Evolutionary conservation across 2,888 invertebrate genomes (phyloP).

Genomic region (Tetheella fluctuosa): DNA sequence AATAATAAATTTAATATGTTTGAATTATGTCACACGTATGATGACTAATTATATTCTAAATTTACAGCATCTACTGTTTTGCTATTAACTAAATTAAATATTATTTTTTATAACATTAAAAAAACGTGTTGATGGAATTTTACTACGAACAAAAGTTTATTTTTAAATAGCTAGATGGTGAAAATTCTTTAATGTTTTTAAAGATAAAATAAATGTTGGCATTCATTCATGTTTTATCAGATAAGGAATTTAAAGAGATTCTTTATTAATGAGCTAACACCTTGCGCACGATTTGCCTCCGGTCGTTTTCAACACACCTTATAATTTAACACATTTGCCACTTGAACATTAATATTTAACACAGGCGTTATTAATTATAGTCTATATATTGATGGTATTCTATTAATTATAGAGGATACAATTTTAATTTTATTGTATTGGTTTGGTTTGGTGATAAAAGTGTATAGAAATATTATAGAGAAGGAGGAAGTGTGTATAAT

Average conservation of each 20-base stretch:
- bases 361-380: slow-evolving; percentile 3
- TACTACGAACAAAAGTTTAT: neutral
- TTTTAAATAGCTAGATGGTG: neutral
- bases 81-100: neutral
- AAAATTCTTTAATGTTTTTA: slow-evolving; percentile 20
- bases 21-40: too few species aligned
- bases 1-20: neutral
- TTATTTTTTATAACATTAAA: slow-evolving; percentile 4
- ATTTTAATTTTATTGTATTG: neutral
- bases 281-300: slow-evolving; percentile 32
- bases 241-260: slow-evolving; percentile 45
- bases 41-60: neutral
- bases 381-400: neutral
- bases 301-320: slow-evolving; percentile 28
- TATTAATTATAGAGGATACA: neutral
- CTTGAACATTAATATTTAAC: slow-evolving; percentile 15
- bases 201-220: slow-evolving; percentile 25
- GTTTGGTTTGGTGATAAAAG: neutral
- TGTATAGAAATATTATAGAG: neutral
- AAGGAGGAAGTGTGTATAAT: too few species aligned
- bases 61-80: neutral
- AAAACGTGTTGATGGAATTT: neutral
- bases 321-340: slow-evolving; percentile 28
- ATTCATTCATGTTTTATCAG: slow-evolving; percentile 29
- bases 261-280: slow-evolving; percentile 40